Evolutionary conservation across 2,113 vertebrate species (phyloP), one percentile per base, ranked within the genome.

Genomic region (Centropus bengalensis): DNA sequence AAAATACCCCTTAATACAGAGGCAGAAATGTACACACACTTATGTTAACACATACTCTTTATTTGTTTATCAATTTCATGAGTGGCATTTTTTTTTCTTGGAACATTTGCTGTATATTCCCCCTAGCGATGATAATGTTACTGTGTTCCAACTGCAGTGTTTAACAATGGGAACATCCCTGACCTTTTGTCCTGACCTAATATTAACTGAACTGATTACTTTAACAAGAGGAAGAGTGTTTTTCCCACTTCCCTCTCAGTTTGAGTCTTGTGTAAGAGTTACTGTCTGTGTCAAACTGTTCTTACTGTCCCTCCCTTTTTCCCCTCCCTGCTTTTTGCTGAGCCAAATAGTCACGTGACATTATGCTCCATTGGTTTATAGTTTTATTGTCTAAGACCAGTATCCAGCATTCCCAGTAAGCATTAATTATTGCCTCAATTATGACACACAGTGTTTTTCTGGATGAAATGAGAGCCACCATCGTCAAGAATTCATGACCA

Each of bases 121-220:
- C 87, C 63, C 78, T 59, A 74, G 93, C 74, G 82, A 87, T 56
- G 16, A 82, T 70, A 49, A 36, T 85, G 44, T 33, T 70, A 49
- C 40, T 85, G 44, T 33, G 19, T 79, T 96, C 70, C 81, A 89
- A 47, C 52, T 69, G 45, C 55, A 92, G 24, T 91, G 67, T 93
- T 93, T 89, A 82, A 93, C 54, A 80, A 78, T 9, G 47, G 45
- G 89, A 93, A 92, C 62, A 92, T 89, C 69, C 68, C 69, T 79
- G 81, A 90, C 94, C 80, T 96, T 96, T 92, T 95, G 91, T 95
- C 86, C 93, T 95, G 85, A 82, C 54, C 91, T 73, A 66, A 49
- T 93, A 85, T 64, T 84, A 71, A 54, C 68, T 80, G 74, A 68
- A 62, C 64, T 49, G 45, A 76, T 94, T 79, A 70, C 62, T 94